A percentile compares a stretch with the other conserved stretches of the same genome.
These are phyloP conservation scores for Drosophila incognita DNA, from an alignment of 2,888 invertebrate species.

Conservation along the genomic window DNA sequence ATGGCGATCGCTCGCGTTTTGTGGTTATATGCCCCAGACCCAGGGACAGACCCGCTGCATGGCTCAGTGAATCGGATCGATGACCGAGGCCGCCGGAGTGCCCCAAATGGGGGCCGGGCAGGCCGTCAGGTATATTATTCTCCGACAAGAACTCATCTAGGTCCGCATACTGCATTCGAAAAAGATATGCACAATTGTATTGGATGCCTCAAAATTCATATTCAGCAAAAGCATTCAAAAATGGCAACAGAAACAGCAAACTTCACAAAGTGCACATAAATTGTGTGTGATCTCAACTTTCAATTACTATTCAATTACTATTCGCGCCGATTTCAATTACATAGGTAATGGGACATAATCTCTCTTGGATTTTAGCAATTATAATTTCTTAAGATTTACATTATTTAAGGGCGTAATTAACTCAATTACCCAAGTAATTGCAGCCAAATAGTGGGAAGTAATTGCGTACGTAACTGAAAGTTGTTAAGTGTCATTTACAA, in stretches of 20 bases:
- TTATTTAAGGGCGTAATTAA: neutral
- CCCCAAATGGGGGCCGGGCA: slow-evolving; percentile 87
- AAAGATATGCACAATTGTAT: slow-evolving; percentile 32
- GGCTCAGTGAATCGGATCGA: slow-evolving; percentile 85
- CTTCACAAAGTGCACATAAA: neutral
- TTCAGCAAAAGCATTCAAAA: slow-evolving; percentile 26
- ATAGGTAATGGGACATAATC: neutral
- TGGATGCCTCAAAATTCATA: slow-evolving; percentile 5
- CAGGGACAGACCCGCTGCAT: slow-evolving; percentile 87
- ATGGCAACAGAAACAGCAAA: slow-evolving; percentile 19
- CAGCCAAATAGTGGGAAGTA: neutral
- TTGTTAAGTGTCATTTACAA: slow-evolving; percentile 22
- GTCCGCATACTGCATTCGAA: slow-evolving; percentile 93
- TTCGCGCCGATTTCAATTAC: neutral
- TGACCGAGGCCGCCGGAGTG: slow-evolving; percentile 85
- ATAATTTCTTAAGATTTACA: neutral
- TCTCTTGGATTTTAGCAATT: neutral
- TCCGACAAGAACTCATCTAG: slow-evolving; percentile 98
- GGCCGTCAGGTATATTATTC: slow-evolving; percentile 95
- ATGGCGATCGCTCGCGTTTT: slow-evolving; percentile 94
- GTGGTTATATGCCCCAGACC: slow-evolving; percentile 89
- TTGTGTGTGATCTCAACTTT: slow-evolving; percentile 7
- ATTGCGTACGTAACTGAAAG: slow-evolving; percentile 24
- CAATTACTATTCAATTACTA: slow-evolving; percentile 23
- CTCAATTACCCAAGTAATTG: slow-evolving; percentile 6